Conservation (phyloP, 2,113 vertebrate species). For the Aramus guarauna region DNA sequence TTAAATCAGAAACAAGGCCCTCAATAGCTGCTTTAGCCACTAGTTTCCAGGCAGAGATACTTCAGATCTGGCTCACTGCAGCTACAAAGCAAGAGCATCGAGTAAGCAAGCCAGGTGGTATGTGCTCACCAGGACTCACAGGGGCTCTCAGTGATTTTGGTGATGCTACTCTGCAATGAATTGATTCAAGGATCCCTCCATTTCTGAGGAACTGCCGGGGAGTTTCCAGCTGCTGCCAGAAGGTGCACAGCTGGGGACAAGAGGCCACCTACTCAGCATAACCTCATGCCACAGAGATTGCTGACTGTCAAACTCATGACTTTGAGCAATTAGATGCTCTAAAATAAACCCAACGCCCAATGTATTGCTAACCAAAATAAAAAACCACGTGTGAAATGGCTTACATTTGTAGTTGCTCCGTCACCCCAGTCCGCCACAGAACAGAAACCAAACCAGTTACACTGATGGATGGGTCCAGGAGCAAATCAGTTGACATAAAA, state of each 20-base stretch:
- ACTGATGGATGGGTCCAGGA: fast-evolving
- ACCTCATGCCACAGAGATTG: not conserved
- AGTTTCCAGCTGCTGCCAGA: not conserved
- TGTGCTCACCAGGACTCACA: not conserved
- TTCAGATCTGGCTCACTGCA: not conserved
- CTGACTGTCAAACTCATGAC: not conserved
- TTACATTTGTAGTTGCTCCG: no score
- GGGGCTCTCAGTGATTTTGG: not conserved
- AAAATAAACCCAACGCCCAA: not conserved
- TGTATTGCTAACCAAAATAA: fast-evolving
- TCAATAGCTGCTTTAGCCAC: not conserved
- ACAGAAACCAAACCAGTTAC: not conserved
- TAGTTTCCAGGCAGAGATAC: not conserved
- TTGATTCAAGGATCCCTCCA: not conserved
- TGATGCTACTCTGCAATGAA: not conserved
- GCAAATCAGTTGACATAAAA: not conserved
- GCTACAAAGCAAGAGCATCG: not conserved
- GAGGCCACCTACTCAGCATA: not conserved
- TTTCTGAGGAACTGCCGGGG: not conserved
- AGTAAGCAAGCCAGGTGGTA: not conserved
- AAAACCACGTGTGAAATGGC: fast-evolving
- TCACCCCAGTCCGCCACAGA: not conserved
- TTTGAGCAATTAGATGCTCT: not conserved
- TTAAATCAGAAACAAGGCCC: not conserved
- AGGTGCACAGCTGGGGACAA: not conserved